Conservation (phyloP, 2,113 vertebrate species). For the Turdus rufiventris region DNA sequence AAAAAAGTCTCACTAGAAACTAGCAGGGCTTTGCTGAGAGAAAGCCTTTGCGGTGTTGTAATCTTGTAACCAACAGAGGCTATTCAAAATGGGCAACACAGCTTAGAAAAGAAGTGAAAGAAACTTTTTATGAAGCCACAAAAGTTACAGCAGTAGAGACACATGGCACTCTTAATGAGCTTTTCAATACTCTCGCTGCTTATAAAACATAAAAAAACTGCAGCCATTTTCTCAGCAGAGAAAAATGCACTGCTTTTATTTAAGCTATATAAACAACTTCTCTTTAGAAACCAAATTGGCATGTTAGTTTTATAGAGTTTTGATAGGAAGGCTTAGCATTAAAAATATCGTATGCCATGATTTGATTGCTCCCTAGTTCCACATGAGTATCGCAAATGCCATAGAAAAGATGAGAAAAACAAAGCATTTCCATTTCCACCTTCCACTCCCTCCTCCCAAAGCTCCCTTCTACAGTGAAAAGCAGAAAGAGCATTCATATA, state of each 20-base stretch:
- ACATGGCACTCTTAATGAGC: conserved; percentile 40
- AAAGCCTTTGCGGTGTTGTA: not conserved
- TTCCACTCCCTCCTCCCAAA: not conserved
- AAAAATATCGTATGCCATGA: not conserved
- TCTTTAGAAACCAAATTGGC: conserved; percentile 36
- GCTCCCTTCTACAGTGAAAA: not conserved
- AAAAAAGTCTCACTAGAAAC: not conserved
- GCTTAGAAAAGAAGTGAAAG: conserved; percentile 47
- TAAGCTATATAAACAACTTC: conserved; percentile 29
- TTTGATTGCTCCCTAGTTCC: not conserved
- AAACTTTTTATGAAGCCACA: conserved; percentile 23
- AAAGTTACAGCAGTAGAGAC: conserved; percentile 41
- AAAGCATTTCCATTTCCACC: conserved; percentile 28
- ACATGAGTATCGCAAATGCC: not conserved
- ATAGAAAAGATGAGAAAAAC: conserved; percentile 30
- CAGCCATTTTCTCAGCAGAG: conserved; percentile 53
- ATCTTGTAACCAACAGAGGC: conserved; percentile 23
- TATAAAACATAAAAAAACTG: conserved; percentile 46
- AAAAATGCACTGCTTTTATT: conserved; percentile 58
- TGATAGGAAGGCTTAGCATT: conserved; percentile 41
- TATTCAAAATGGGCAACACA: conserved; percentile 27
- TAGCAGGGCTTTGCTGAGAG: not conserved
- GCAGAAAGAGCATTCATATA: not conserved
- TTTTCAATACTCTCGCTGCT: conserved; percentile 28
- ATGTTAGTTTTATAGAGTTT: conserved; percentile 44